Conservation (phyloP, 37 sponge, comb jelly and placozoan species). For the Lycopodina hypogea region DNA sequence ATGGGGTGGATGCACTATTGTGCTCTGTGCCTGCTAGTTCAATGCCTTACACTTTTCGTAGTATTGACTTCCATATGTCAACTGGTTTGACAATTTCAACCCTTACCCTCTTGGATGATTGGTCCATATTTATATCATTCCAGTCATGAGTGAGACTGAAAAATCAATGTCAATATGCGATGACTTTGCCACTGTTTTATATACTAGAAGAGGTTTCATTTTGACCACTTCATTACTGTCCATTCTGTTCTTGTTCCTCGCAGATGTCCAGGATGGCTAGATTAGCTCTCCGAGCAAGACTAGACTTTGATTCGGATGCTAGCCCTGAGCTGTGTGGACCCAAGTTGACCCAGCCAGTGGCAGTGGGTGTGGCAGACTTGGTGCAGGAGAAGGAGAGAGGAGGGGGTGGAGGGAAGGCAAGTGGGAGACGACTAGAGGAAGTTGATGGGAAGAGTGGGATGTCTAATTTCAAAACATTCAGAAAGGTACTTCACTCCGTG, state of each 20-base stretch:
- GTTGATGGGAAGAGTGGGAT: not conserved
- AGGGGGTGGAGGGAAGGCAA: conserved; percentile 3
- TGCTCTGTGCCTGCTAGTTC: no score
- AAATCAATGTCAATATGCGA: no score
- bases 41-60: no score
- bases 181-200: no score
- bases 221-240: no score
- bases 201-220: no score
- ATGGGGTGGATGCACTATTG: no score
- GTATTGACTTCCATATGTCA: no score
- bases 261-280: conserved; percentile 6
- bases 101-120: no score
- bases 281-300: not conserved
- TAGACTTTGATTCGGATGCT: not conserved
- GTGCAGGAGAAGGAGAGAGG: not conserved
- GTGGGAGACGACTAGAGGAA: not conserved
- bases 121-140: no score
- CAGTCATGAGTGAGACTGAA: no score
- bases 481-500: conserved; percentile 23
- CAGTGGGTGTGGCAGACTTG: not conserved
- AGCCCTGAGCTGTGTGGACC: not conserved
- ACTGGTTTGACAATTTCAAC: no score
- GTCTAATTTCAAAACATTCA: conserved; percentile 43
- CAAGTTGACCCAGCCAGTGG: not conserved
- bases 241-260: not conserved